Percentiles rank a stretch among this genome's conserved stretches.
Evolutionary conservation across 2,113 vertebrate genomes (phyloP).

Genomic region (Potamarius usumacintae): DNA sequence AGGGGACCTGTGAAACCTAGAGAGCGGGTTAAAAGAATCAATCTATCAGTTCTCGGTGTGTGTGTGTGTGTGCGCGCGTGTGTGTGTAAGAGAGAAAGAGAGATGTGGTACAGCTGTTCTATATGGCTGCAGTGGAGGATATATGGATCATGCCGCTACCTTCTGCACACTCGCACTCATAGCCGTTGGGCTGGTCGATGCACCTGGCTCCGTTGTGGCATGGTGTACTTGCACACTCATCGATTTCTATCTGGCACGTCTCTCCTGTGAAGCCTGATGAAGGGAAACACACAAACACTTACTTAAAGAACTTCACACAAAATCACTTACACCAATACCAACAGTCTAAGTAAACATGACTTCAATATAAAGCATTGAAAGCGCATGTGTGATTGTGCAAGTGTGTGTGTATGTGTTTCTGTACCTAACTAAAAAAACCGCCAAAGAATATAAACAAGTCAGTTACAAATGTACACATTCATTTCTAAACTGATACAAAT

Average conservation of each 20-base stretch:
- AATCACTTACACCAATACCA: neutral
- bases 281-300: neutral
- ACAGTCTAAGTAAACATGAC: neutral
- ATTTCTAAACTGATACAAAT: too few relatives aligned
- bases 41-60: neutral
- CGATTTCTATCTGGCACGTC: conserved; percentile 90
- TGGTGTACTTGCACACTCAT: conserved; percentile 92
- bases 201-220: conserved; percentile 95
- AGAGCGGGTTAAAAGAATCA: neutral
- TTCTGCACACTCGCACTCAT: conserved; percentile 93
- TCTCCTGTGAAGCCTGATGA: conserved; percentile 87
- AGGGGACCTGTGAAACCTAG: conserved; percentile 84
- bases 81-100: neutral
- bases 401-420: conserved; percentile 42
- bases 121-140: neutral
- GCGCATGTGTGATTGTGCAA: neutral
- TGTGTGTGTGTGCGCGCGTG: neutral
- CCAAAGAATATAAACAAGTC: too few relatives aligned
- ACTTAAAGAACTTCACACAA: neutral
- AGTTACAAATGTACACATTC: too few relatives aligned
- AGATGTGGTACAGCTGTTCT: neutral
- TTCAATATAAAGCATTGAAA: neutral
- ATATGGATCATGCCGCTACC: conserved; percentile 67
- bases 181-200: conserved; percentile 88
- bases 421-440: too few relatives aligned